Base-by-base conservation (phyloP, 2,888 invertebrate genomes). In the Dynastes hyllus region DNA sequence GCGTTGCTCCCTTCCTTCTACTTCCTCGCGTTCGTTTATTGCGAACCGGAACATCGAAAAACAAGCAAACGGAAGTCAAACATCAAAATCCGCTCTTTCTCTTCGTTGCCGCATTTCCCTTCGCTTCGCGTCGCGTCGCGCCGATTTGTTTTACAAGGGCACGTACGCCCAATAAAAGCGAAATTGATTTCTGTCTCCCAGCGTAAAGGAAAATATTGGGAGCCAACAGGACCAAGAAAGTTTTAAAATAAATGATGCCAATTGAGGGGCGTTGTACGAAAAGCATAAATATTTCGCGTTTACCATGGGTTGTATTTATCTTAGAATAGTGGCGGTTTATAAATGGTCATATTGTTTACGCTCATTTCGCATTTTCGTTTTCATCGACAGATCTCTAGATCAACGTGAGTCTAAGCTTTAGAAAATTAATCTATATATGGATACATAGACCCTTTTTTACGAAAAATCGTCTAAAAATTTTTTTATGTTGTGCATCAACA, bases 181-280 rank as follows among this genome's bases (percentile, higher is more conserved):
- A 69, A 69, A 69, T 69, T 69, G 69, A 69, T 69, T 69, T 69
- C 69, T 69, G 69, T 69, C 69, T 29, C 50, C 51, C 8, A 2
- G 63, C 32, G 61, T 29, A 29, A 32, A 50, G 69, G 69, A 69
- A 69, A 51, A 69, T 69, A 69, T 69, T 51, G 69, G 27, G 69
- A 50, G 69, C 69, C 69, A 50, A 69, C 69, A 69, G 51, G 63
- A n/a, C 63, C 32, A 32, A 13, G 51, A 50, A 69, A 69, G 69
- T 69, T 69, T 69, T 69, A 69, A 69, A 69, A 69, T 69, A 69
- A 69, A 69, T 69, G 69, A 69, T 51, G 51, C 69, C 69, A 69
- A 69, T 69, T 69, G 45, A 11, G 22, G 51, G 51, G 27, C 22
- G 50, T 29, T 37, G 32, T 50, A 51, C 13, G 69, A 51, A 50